Evolutionary conservation across 2,113 vertebrate genomes (phyloP).

Genomic region (Heterotilapia buettikoferi): DNA sequence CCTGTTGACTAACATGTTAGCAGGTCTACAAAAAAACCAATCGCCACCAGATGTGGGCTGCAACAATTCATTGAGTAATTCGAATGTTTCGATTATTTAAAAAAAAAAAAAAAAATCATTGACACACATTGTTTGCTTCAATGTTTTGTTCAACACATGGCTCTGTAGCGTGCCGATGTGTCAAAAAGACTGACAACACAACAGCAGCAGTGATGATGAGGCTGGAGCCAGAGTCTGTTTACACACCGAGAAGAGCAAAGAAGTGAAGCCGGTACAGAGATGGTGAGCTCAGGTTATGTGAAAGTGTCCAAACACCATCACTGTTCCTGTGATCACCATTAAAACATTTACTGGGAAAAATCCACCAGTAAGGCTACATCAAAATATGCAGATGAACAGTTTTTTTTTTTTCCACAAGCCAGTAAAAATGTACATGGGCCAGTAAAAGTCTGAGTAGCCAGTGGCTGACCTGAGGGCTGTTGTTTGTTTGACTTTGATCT

Average conservation of each 20-base stretch:
- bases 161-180: background rate
- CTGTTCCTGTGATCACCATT: background rate
- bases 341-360: background rate
- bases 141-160: background rate
- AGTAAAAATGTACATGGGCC: background rate
- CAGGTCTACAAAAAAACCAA: accelerated
- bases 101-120: background rate
- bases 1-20: background rate
- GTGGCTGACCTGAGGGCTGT: background rate
- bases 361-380: background rate
- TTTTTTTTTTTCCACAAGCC: background rate
- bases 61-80: background rate
- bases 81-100: background rate
- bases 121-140: background rate
- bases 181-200: background rate
- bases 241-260: background rate
- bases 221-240: background rate
- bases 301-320: background rate
- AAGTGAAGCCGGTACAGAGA: background rate
- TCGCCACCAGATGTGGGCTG: background rate
- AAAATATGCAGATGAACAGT: background rate
- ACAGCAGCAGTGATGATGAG: background rate
- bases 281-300: background rate
- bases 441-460: background rate
- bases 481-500: background rate